Percentiles rank a stretch among this genome's conserved stretches.
Evolutionary conservation across 2,888 invertebrate genomes (phyloP).

Genomic region (Acrobasis repandana): DNA sequence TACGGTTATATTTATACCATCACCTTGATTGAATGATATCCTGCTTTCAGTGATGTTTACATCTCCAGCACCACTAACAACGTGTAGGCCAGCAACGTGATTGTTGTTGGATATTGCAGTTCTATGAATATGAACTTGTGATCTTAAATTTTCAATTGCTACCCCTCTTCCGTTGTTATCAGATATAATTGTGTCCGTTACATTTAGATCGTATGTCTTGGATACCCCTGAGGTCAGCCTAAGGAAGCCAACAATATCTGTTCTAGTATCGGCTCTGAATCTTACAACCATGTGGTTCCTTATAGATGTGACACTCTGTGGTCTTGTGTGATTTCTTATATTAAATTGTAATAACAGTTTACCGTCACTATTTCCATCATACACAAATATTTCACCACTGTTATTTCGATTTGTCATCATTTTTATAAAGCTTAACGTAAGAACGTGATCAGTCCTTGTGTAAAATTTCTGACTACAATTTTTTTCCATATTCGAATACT

Average conservation of each 20-base stretch:
- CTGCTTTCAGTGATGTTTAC: slow-evolving; percentile 95
- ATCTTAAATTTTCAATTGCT: slow-evolving; percentile 94
- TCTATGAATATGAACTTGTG: slow-evolving; percentile 92
- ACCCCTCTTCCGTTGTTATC: slow-evolving; percentile 98
- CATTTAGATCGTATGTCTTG: slow-evolving; percentile 92
- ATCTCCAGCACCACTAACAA: slow-evolving; percentile 95
- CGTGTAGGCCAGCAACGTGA: slow-evolving; percentile 95
- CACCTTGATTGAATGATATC: slow-evolving; percentile 95
- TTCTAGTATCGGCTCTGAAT: slow-evolving; percentile 88
- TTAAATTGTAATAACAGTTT: slow-evolving; percentile 87
- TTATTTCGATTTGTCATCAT: slow-evolving; percentile 90
- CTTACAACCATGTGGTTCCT: slow-evolving; percentile 90
- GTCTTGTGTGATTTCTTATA: slow-evolving; percentile 92
- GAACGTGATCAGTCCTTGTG: slow-evolving; percentile 88
- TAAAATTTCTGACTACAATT: slow-evolving; percentile 91
- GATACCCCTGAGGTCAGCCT: slow-evolving; percentile 89
- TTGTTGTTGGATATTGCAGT: slow-evolving; percentile 93
- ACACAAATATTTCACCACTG: slow-evolving; percentile 88
- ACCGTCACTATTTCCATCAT: slow-evolving; percentile 89
- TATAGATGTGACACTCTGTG: slow-evolving; percentile 93
- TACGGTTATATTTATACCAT: slow-evolving; percentile 97
- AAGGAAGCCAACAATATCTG: slow-evolving; percentile 89
- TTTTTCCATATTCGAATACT: slow-evolving; percentile 86
- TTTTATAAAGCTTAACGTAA: slow-evolving; percentile 93
- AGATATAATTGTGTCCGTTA: slow-evolving; percentile 92